A percentile compares a stretch with the other conserved stretches of the same genome.
Evolutionary conservation across 2,888 invertebrate genomes (phyloP).

Genomic region (Eupithecia tripunctaria): DNA sequence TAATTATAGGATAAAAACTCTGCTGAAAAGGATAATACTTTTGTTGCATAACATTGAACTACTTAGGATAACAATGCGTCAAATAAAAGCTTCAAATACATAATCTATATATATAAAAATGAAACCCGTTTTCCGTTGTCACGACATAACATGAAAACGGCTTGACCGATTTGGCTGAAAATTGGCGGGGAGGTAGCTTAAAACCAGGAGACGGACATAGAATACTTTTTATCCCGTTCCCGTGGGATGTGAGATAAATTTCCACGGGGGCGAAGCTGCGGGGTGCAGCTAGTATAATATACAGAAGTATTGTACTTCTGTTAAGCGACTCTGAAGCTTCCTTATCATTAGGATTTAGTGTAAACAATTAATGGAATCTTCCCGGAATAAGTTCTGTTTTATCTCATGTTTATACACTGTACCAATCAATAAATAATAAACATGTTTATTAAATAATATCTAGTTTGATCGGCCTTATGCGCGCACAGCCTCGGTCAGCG

Average conservation of each 20-base stretch:
- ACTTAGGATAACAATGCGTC: slow-evolving; percentile 1
- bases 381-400: background rate
- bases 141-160: no score
- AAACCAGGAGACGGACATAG: no score
- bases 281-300: no score
- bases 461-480: background rate
- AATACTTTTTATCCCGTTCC: no score
- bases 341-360: background rate
- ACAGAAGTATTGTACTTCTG: no score
- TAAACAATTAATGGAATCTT: slow-evolving; percentile 1
- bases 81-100: background rate
- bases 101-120: no score
- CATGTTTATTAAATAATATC: slow-evolving; percentile 12
- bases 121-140: no score
- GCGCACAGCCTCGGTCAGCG: slow-evolving; percentile 17
- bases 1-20: background rate
- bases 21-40: slow-evolving; percentile 3
- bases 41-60: slow-evolving; percentile 13
- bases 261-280: no score
- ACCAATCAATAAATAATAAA: background rate
- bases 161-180: no score
- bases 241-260: no score
- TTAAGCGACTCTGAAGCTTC: no score
- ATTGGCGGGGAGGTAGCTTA: no score
- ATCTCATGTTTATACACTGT: background rate